Base-by-base conservation (phyloP, 2,888 invertebrate species). In the Julus scanicus region DNA sequence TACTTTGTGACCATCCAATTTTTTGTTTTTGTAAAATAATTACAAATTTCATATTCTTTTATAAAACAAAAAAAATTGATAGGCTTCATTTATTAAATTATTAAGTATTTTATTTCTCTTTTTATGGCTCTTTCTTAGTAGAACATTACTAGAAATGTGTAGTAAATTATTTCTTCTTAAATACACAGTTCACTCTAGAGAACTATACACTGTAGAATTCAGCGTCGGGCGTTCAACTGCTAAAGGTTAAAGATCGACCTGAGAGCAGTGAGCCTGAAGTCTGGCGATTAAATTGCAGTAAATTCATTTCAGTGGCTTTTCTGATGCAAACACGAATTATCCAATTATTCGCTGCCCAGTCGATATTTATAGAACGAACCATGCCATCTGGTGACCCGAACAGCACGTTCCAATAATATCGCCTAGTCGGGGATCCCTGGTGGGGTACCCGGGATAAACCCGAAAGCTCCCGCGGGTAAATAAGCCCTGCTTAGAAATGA, bases 161-260 rank as follows among this genome's bases (percentile, higher is more conserved):
- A n/a, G n/a, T n/a, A n/a, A n/a, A n/a, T n/a, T n/a, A n/a, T n/a
- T n/a, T n/a, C n/a, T n/a, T n/a, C n/a, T n/a, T n/a, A n/a, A n/a
- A n/a, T n/a, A n/a, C n/a, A n/a, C n/a, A n/a, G n/a, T n/a, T n/a
- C n/a, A n/a, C n/a, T n/a, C n/a, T n/a, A n/a, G n/a, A n/a, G n/a
- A n/a, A n/a, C n/a, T n/a, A n/a, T n/a, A n/a, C n/a, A n/a, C n/a
- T n/a, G n/a, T n/a, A n/a, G n/a, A n/a, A n/a, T n/a, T 44, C 44
- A 44, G 44, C 44, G 44, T 6, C 44, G 44, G 44, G 44, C 44
- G 44, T 44, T 44, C 44, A 44, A 44, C 44, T 44, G 44, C 44
- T 44, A 53, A 53, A 53, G 71, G n/a, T 71, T 20, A 71, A 71
- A 71, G 71, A 20, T 71, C 71, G 71, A 17, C n/a, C 63, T 71